Conservation (phyloP, 2,113 vertebrate species). For the Ochotona princeps region DNA sequence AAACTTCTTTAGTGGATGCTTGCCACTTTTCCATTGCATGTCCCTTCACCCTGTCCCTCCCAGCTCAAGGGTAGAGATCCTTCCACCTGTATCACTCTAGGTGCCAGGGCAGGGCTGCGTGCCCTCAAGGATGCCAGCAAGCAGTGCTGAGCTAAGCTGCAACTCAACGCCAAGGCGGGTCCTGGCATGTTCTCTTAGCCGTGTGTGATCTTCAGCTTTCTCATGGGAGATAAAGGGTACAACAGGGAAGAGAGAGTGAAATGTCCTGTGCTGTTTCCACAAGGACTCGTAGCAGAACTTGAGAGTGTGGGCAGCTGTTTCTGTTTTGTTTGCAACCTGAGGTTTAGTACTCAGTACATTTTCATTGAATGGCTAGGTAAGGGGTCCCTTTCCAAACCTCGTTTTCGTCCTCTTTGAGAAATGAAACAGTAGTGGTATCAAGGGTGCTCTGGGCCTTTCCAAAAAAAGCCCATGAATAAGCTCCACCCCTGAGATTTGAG, state of each 20-base stretch:
- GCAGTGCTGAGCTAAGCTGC: rapidly evolving
- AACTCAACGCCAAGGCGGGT: not conserved
- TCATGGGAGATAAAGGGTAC: not conserved
- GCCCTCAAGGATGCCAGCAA: not conserved
- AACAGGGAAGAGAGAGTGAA: not conserved
- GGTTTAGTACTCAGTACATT: no score
- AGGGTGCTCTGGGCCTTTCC: not conserved
- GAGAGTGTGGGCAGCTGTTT: not conserved
- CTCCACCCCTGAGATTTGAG: not conserved
- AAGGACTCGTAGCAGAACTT: not conserved
- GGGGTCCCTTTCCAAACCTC: not conserved
- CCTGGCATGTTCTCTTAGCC: not conserved
- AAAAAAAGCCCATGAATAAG: not conserved
- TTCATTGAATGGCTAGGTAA: not conserved
- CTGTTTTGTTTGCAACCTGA: not conserved
- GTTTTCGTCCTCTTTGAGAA: not conserved
- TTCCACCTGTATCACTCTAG: not conserved
- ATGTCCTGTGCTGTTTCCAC: no score
- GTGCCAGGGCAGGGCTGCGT: not conserved
- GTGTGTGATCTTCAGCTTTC: not conserved
- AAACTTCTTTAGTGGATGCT: not conserved
- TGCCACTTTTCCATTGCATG: not conserved
- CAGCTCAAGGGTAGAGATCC: not conserved
- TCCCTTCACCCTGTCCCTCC: not conserved
- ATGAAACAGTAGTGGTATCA: not conserved